Conservation (phyloP, 2,797 vertebrate species). For the Trachurus trachurus region DNA sequence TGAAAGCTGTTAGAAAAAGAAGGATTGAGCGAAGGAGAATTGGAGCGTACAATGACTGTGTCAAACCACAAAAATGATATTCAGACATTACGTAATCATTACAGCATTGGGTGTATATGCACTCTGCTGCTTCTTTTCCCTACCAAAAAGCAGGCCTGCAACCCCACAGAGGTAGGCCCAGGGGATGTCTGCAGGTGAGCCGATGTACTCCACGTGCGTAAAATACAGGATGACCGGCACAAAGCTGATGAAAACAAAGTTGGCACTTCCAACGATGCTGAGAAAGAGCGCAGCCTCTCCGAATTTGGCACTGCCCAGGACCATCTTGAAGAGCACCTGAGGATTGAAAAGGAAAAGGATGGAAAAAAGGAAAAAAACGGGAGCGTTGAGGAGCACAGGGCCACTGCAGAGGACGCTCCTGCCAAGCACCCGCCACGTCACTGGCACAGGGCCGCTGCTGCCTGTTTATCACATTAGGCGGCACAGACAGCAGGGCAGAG, state of each 20-base stretch:
- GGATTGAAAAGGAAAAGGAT: slow-evolving; percentile 27
- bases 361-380: neutral
- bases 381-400: slow-evolving; percentile 23
- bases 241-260: slow-evolving; percentile 93
- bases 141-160: slow-evolving; percentile 93
- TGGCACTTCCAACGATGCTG: slow-evolving; percentile 93
- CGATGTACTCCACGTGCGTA: slow-evolving; percentile 95
- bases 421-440: slow-evolving; percentile 56
- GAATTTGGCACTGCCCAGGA: slow-evolving; percentile 96
- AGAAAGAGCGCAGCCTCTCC: slow-evolving; percentile 98
- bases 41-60: neutral
- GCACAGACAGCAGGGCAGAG: slow-evolving; percentile 51
- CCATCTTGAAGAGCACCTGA: slow-evolving; percentile 97
- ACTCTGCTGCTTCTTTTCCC: slow-evolving; percentile 41
- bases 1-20: slow-evolving; percentile 90
- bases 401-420: slow-evolving; percentile 41
- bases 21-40: slow-evolving; percentile 40
- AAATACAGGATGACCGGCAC: slow-evolving; percentile 96
- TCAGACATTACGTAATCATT: neutral
- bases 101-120: neutral
- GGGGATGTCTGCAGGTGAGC: slow-evolving; percentile 89
- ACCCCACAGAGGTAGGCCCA: slow-evolving; percentile 96
- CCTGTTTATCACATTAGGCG: slow-evolving; percentile 70
- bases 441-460: slow-evolving; percentile 54
- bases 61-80: neutral